These are phyloP conservation scores for Lymantria monacha DNA, from an alignment of 2,888 invertebrate species.

Conservation along the genomic window DNA sequence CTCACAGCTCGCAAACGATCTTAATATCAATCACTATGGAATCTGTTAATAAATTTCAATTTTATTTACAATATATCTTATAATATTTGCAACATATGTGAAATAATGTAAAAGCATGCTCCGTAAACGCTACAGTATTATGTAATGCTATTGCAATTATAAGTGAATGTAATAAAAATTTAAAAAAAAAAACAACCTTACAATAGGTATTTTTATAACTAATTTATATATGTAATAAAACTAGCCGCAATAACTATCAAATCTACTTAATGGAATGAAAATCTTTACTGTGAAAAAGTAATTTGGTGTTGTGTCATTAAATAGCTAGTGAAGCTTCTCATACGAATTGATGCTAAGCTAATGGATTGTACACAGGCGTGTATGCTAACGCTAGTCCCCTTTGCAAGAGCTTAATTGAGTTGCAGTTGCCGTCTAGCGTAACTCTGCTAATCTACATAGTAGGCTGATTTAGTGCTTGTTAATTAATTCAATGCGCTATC, in stretches of 20 bases:
- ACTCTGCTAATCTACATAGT: neutral
- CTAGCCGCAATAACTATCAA: neutral
- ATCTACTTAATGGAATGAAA: constrained; percentile 15
- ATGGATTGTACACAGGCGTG: constrained; percentile 13
- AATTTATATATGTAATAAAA: too few species aligned
- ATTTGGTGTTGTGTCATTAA: neutral
- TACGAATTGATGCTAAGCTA: constrained; percentile 6
- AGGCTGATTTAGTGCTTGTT: neutral
- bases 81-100: too few species aligned
- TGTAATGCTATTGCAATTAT: too few species aligned
- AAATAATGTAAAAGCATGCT: too few species aligned
- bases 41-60: too few species aligned
- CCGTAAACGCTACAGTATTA: too few species aligned
- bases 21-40: too few species aligned
- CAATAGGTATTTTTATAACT: too few species aligned
- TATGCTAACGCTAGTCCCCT: neutral
- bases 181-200: too few species aligned
- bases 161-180: too few species aligned
- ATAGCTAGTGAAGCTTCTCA: constrained; percentile 4
- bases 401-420: constrained; percentile 10
- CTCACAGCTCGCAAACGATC: too few species aligned
- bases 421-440: constrained; percentile 1
- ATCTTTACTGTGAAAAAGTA: constrained; percentile 9
- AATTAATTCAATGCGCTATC: neutral
- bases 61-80: too few species aligned